A percentile compares a stretch with the other conserved stretches of the same genome.
phyloP scores from a whole-genome alignment of 2,797 vertebrate genomes.

The Pantherophis vulpinus region DNA sequence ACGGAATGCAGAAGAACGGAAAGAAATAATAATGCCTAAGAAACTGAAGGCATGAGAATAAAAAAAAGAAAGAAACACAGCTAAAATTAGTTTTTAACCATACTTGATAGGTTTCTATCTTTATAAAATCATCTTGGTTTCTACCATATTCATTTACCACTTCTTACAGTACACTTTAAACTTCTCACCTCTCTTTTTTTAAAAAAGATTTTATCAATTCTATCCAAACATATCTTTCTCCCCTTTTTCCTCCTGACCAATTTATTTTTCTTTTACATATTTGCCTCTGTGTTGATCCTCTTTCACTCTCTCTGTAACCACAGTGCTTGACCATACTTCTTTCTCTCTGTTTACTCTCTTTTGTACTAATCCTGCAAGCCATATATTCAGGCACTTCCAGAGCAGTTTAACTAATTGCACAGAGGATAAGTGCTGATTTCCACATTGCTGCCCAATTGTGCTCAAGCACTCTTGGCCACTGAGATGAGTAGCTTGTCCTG shows the following conservation, averaged over 20 bases:
- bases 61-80: neutral
- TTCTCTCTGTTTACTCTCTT: neutral
- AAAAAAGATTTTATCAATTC: neutral
- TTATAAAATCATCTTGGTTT: neutral
- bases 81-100: neutral
- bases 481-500: neutral
- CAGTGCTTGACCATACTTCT: neutral
- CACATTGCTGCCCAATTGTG: neutral
- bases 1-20: neutral
- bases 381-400: conserved; percentile 58
- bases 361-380: conserved; percentile 71
- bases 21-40: neutral
- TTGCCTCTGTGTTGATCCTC: neutral
- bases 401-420: conserved; percentile 57
- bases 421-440: neutral
- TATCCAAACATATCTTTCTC: neutral
- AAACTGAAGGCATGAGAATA: neutral
- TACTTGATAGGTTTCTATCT: neutral
- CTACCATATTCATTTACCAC: neutral
- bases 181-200: neutral
- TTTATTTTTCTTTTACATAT: neutral
- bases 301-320: neutral
- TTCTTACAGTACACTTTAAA: neutral
- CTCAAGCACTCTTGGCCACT: neutral
- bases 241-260: neutral